phyloP scores from a whole-genome alignment of 2,113 vertebrate species.

The Capricornis sumatraensis region DNA sequence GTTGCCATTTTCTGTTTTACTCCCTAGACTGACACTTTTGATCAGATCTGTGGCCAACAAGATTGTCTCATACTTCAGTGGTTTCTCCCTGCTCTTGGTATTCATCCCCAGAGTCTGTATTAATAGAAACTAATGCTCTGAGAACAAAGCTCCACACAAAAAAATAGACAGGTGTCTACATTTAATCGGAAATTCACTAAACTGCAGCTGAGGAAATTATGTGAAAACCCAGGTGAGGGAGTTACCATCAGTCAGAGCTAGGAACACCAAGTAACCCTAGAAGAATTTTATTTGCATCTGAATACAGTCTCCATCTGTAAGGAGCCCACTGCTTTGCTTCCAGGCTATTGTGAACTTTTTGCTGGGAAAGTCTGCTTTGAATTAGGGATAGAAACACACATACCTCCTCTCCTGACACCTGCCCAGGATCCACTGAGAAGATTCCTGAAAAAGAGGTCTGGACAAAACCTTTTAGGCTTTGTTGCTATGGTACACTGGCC shows the following conservation, averaged over 20 bases:
- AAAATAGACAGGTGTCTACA: neutral
- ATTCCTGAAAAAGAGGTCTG: neutral
- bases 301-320: neutral
- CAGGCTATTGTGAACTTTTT: neutral
- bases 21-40: neutral
- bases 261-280: neutral
- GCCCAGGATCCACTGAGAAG: neutral
- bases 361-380: neutral
- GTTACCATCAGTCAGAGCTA: neutral
- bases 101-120: neutral
- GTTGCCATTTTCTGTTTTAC: neutral
- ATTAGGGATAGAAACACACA: neutral
- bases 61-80: neutral
- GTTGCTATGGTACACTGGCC: neutral
- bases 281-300: neutral
- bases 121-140: neutral
- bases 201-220: neutral
- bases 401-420: neutral
- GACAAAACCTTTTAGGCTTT: neutral
- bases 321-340: neutral
- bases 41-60: neutral
- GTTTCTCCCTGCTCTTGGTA: neutral
- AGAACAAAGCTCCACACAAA: neutral
- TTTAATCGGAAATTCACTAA: neutral
- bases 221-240: conserved; percentile 7